Evolutionary conservation across 1,140 invertebrate species (phyloP).

Genomic region (Leptinotarsa defecta): DNA sequence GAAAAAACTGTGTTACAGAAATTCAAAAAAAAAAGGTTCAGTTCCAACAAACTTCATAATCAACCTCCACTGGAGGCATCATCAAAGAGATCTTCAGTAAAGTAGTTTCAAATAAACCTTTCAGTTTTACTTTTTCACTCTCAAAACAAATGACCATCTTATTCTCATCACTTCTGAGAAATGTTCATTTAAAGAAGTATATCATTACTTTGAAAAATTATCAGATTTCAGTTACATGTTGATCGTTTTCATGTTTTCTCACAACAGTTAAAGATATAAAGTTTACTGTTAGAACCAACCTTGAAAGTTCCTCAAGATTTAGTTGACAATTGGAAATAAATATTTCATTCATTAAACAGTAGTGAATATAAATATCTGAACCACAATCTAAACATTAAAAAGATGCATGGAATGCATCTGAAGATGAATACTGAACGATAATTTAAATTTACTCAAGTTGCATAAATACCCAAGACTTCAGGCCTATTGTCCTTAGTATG

Average conservation of each 20-base stretch:
- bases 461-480: conserved; percentile 5
- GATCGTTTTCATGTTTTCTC: too few species aligned
- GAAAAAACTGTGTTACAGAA: neutral
- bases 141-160: too few species aligned
- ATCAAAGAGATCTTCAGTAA: too few species aligned
- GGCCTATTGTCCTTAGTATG: neutral
- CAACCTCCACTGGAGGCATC: too few species aligned
- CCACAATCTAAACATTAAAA: neutral
- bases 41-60: too few species aligned
- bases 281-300: neutral
- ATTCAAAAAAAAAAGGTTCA: neutral
- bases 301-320: neutral
- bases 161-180: too few species aligned
- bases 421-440: conserved; percentile 10
- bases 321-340: neutral
- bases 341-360: conserved; percentile 9
- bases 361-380: neutral
- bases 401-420: conserved; percentile 18
- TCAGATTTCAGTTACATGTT: too few species aligned
- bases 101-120: too few species aligned
- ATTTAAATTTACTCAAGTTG: neutral
- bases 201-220: too few species aligned
- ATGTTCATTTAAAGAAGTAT: too few species aligned
- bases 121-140: too few species aligned
- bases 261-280: neutral